phyloP scores from a whole-genome alignment of 2,113 vertebrate species.

The Mobula hypostoma region DNA sequence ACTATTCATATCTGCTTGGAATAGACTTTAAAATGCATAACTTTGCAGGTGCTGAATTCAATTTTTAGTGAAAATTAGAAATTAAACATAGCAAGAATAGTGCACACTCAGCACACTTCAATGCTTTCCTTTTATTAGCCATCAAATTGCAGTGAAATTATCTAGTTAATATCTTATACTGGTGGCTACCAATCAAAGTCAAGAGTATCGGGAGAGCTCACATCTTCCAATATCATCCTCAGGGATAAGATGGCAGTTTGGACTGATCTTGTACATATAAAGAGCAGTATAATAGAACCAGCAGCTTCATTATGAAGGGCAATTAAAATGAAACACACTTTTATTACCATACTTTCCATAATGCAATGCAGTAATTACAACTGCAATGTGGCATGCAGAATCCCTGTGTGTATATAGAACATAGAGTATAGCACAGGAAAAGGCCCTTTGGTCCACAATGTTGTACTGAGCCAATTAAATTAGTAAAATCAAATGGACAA shows the following conservation, averaged over 20 bases:
- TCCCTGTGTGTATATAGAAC: not conserved
- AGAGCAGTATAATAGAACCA: not conserved
- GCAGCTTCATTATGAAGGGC: not conserved
- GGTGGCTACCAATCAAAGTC: conserved; percentile 14
- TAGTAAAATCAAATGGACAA: too few relatives aligned
- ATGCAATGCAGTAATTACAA: not conserved
- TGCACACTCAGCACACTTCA: not conserved
- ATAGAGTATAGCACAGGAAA: too few relatives aligned
- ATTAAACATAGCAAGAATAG: not conserved
- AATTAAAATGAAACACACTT: not conserved
- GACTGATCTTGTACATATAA: not conserved
- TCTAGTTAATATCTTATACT: not conserved
- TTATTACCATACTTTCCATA: not conserved
- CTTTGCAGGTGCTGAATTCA: not conserved
- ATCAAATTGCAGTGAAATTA: conserved; percentile 5
- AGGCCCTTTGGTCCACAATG: too few relatives aligned
- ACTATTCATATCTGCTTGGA: not conserved
- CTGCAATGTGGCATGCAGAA: not conserved
- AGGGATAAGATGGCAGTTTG: conserved; percentile 5
- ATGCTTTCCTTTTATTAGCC: not conserved
- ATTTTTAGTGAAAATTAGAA: not conserved
- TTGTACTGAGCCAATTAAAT: too few relatives aligned
- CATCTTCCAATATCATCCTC: not conserved
- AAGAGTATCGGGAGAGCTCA: not conserved
- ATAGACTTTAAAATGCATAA: not conserved